Base-by-base conservation (phyloP, 2,113 vertebrate species). In the Platichthys flesus region DNA sequence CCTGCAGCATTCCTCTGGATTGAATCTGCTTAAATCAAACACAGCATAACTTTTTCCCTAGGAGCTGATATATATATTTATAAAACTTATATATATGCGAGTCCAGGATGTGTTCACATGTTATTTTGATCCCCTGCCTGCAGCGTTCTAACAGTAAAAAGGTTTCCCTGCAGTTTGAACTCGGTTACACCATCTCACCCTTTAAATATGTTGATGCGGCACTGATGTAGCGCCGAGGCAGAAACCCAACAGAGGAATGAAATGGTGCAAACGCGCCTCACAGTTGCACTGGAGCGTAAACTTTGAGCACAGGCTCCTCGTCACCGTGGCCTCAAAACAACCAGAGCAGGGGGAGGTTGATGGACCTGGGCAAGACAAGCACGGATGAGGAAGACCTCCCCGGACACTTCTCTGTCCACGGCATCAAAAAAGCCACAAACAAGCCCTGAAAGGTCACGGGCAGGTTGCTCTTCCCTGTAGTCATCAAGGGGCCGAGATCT, bases 361-460 rank as follows among this genome's bases (percentile, higher is more conserved):
- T 80, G 71, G 82, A 89, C 71, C 49, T 42, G 68, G 12, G 47
- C n/a, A 28, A 28, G 85, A 79, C 83, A 80, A 67, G 84, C 55
- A 70, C 4, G 20, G 51, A 45, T 68, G 74, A 82, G 58, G 72
- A 80, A 71, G 78, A 82, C 78, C 65, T 85, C 86, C 86, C 82
- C 16, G 75, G 86, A 89, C 63, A 70, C 24, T 76, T 91, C 74
- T 60, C 54, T 73, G 58, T 62, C 61, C 82, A 84, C 88, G 65
- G 57, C 81, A 45, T 81, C 59, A 76, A 61, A 28, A 24, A 89
- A 91, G 67, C 76, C 78, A 58, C 62, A 80, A 69, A 82, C 74
- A 72, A 81, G 75, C 67, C 54, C 52, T 57, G 24, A 75, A 84
- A 89, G 84, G 85, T 91, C 84, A 87, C 1, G 52, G 74, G 58